phyloP scores from a whole-genome alignment of 2,888 invertebrate genomes.

The Ecliptopera silaceata region DNA sequence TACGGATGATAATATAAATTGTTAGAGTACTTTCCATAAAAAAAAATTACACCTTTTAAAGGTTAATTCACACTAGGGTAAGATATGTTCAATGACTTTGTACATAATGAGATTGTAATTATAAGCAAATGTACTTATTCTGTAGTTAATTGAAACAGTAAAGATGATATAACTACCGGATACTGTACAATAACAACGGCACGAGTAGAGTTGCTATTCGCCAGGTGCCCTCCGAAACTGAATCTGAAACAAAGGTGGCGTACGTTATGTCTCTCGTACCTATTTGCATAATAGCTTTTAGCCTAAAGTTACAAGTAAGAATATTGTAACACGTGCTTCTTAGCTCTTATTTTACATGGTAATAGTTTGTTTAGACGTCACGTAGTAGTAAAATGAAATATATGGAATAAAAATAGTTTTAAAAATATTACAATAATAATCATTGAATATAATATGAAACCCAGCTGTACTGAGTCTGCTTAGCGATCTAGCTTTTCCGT shows the following conservation, averaged over 20 bases:
- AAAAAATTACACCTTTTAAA: constrained; percentile 26
- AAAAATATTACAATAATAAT: neutral
- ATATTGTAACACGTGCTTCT: constrained; percentile 8
- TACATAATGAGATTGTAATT: constrained; percentile 56
- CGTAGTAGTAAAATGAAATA: too few species aligned
- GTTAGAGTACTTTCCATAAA: neutral
- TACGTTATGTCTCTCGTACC: constrained; percentile 12
- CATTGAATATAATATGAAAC: neutral
- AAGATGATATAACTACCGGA: constrained; percentile 66
- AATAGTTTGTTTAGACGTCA: neutral
- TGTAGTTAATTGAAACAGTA: constrained; percentile 46
- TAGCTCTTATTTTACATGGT: constrained; percentile 5
- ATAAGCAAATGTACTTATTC: constrained; percentile 37
- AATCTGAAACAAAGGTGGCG: constrained; percentile 63
- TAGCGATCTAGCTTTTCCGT: neutral
- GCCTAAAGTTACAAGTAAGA: constrained; percentile 24
- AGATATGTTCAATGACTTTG: constrained; percentile 69
- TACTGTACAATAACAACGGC: constrained; percentile 56
- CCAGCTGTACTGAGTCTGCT: neutral
- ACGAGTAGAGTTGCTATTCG: constrained; percentile 56
- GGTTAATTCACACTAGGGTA: constrained; percentile 36
- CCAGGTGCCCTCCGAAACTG: constrained; percentile 49
- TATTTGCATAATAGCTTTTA: constrained; percentile 26
- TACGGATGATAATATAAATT: neutral
- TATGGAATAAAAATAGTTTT: too few species aligned